These are phyloP conservation scores for Numenius phaeopus DNA, from an alignment of 2,797 vertebrate genomes.

Conservation along the genomic window DNA sequence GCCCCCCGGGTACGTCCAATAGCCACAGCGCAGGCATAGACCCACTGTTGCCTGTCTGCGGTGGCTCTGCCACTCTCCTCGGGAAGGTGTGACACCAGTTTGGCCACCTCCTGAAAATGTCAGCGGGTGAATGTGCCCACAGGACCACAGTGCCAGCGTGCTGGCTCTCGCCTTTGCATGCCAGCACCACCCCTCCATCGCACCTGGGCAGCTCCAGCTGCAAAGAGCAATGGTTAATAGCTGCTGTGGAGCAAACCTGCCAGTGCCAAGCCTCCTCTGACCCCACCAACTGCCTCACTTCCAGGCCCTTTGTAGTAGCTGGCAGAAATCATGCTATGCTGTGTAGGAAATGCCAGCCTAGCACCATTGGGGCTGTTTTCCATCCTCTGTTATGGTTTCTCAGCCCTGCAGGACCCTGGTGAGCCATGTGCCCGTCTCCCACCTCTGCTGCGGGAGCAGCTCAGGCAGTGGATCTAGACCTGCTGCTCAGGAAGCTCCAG, in stretches of 20 bases:
- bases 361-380: background rate
- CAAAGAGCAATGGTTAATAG: background rate
- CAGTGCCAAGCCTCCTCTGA: background rate
- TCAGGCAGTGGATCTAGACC: background rate
- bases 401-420: background rate
- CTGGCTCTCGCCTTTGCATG: background rate
- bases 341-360: background rate
- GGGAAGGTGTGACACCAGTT: rapidly evolving
- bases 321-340: background rate
- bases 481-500: background rate
- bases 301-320: background rate
- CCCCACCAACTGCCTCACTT: rapidly evolving
- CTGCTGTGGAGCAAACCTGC: background rate
- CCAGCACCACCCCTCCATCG: background rate
- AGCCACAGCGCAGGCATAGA: background rate
- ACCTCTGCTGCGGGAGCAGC: rapidly evolving
- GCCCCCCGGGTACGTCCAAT: rapidly evolving
- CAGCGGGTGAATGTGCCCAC: rapidly evolving
- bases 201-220: rapidly evolving
- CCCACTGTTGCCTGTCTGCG: rapidly evolving
- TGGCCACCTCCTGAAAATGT: background rate
- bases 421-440: rapidly evolving
- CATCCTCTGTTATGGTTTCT: background rate
- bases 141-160: rapidly evolving
- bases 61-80: background rate